Evolutionary conservation across 2,113 vertebrate species (phyloP).

Genomic region (Salminus brasiliensis): DNA sequence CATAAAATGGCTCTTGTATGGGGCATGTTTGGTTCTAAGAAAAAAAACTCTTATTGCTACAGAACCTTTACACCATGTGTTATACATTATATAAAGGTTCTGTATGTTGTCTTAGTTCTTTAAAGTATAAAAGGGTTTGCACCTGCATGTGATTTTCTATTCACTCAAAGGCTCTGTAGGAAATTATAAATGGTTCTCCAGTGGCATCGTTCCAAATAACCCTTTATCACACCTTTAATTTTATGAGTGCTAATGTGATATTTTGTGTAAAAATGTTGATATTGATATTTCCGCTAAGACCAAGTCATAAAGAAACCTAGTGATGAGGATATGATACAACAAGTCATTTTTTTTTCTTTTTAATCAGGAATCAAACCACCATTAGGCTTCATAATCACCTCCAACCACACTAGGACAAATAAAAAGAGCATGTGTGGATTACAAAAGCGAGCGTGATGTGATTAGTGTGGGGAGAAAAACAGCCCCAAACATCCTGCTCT

Average conservation of each 20-base stretch:
- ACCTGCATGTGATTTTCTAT: too few relatives aligned
- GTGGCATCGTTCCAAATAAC: too few relatives aligned
- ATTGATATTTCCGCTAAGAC: constrained; percentile 5
- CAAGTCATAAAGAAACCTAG: neutral
- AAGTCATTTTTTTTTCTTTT: constrained; percentile 13
- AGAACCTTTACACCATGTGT: neutral
- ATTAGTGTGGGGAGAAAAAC: constrained; percentile 53
- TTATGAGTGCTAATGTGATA: neutral
- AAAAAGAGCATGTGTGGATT: constrained; percentile 30
- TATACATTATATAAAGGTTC: neutral
- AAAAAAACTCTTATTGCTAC: neutral
- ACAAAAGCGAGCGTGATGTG: constrained; percentile 30
- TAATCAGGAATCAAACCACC: constrained; percentile 36
- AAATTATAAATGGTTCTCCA: too few relatives aligned
- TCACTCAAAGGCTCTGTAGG: too few relatives aligned
- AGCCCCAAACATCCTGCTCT: constrained; percentile 44
- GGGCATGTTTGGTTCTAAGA: neutral
- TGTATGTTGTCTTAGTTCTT: neutral
- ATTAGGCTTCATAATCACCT: constrained; percentile 34
- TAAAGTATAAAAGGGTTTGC: too few relatives aligned
- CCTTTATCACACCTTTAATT: neutral
- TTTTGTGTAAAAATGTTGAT: neutral
- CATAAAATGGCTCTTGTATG: neutral
- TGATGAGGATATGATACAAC: constrained; percentile 27
- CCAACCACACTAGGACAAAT: constrained; percentile 36